Conservation (phyloP, 2,113 vertebrate species). For the Xiphias gladius region DNA sequence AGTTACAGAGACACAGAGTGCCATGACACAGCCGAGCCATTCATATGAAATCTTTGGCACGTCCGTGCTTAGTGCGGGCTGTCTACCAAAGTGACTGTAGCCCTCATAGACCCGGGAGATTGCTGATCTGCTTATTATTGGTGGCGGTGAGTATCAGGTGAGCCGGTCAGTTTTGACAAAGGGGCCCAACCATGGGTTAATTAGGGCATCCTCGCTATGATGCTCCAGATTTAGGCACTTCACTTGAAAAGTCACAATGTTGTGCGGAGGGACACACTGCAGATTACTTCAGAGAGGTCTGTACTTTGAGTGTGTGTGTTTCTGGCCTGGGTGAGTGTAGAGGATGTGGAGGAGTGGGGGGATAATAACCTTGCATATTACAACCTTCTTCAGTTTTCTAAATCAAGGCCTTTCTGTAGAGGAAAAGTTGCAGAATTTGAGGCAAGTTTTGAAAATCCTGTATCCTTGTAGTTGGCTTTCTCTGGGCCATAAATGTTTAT, state of each 20-base stretch:
- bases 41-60: neutral
- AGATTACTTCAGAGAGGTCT: slow-evolving; percentile 10
- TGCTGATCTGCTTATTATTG: slow-evolving; percentile 4
- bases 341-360: slow-evolving; percentile 27
- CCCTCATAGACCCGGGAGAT: neutral
- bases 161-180: neutral
- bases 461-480: slow-evolving; percentile 3
- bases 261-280: neutral
- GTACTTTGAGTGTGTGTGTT: slow-evolving; percentile 7
- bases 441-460: slow-evolving; percentile 15
- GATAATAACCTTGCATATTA: slow-evolving; percentile 66
- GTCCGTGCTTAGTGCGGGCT: neutral
- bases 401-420: slow-evolving; percentile 59
- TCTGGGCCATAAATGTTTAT: slow-evolving; percentile 16
- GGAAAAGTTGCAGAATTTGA: slow-evolving; percentile 42
- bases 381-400: slow-evolving; percentile 72
- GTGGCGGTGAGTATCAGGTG: neutral
- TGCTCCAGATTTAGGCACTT: slow-evolving; percentile 16
- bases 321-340: slow-evolving; percentile 22
- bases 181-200: neutral
- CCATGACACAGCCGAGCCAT: neutral
- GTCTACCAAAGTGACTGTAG: neutral
- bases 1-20: neutral
- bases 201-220: slow-evolving; percentile 5
- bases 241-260: slow-evolving; percentile 2